These are phyloP conservation scores for Capreolus pygargus DNA, from an alignment of 2,113 vertebrate species.

Conservation along the genomic window DNA sequence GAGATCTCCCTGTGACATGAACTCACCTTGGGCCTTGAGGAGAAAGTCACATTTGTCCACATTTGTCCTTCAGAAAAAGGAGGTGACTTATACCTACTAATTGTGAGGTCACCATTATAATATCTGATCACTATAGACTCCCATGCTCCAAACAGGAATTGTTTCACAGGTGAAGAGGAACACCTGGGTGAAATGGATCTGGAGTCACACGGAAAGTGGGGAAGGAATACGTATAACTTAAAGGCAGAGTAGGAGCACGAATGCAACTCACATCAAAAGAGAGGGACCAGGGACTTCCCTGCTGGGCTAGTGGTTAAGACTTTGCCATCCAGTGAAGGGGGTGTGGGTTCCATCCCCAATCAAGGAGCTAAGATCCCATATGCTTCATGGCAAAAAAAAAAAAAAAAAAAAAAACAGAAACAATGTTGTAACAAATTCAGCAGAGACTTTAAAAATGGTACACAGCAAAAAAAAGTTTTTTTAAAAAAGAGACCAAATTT, in stretches of 20 bases:
- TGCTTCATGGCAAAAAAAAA: not conserved
- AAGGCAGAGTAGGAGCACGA: not conserved
- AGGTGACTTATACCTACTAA: not conserved
- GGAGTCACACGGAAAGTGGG: not conserved
- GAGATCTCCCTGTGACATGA: not conserved
- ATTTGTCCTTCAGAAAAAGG: not conserved
- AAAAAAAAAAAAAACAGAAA: not conserved
- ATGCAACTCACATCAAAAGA: not conserved
- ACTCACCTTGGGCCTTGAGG: not conserved
- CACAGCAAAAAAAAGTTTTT: not conserved
- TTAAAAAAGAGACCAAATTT: not conserved
- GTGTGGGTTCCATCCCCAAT: rapidly evolving
- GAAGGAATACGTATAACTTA: not conserved
- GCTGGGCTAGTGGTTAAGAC: not conserved
- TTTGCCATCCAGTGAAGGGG: not conserved
- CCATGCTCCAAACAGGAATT: not conserved
- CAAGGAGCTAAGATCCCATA: not conserved
- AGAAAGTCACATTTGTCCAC: not conserved
- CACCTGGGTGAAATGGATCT: not conserved
- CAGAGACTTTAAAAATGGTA: not conserved
- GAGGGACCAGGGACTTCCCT: not conserved
- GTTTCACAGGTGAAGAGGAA: too few relatives aligned
- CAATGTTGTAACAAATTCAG: not conserved
- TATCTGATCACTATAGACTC: not conserved
- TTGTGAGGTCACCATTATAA: not conserved